A percentile compares a stretch with the other conserved stretches of the same genome.
These are phyloP conservation scores for Pangasius sanitwongsei DNA, from an alignment of 2,797 vertebrate genomes.

Conservation along the genomic window DNA sequence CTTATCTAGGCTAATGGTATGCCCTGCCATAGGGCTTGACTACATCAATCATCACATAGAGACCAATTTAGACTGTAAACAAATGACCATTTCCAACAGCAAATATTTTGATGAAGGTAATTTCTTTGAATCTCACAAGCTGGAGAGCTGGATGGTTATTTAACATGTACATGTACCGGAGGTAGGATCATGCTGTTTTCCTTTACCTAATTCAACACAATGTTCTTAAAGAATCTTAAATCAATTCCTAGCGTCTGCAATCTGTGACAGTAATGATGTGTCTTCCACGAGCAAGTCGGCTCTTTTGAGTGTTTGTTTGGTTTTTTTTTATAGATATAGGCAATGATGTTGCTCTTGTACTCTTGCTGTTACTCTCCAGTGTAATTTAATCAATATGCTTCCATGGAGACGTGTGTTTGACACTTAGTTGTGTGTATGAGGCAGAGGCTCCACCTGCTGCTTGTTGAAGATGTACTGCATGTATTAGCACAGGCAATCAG, in stretches of 20 bases:
- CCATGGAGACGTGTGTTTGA: conserved; percentile 8
- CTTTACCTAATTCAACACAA: background rate
- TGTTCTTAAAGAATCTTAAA: background rate
- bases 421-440: background rate
- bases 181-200: background rate
- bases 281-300: background rate
- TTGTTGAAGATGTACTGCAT: background rate
- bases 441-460: conserved; percentile 8
- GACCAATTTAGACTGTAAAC: background rate
- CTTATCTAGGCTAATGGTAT: background rate
- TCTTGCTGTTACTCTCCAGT: background rate
- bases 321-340: background rate
- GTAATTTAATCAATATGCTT: conserved; percentile 20
- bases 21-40: background rate
- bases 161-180: background rate
- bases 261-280: background rate
- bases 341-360: conserved; percentile 7
- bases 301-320: background rate
- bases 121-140: background rate
- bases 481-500: background rate
- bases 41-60: background rate
- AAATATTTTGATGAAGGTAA: background rate
- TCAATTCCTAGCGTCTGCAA: background rate
- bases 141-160: background rate
- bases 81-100: background rate